These are phyloP conservation scores for Lynx canadensis DNA, from an alignment of 2,113 vertebrate species.

Conservation along the genomic window DNA sequence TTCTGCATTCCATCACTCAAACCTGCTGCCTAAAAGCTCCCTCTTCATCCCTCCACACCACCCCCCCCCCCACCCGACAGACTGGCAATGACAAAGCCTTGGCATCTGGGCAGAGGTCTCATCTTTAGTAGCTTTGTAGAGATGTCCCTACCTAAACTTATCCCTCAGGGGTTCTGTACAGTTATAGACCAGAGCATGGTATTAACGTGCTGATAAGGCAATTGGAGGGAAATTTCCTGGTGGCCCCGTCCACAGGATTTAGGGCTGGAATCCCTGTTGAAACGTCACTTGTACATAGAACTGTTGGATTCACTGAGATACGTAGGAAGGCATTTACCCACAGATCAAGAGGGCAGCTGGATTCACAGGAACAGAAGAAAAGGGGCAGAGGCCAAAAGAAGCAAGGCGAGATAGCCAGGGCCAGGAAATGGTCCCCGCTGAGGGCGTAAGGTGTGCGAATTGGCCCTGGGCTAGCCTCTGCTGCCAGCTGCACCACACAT, in stretches of 20 bases:
- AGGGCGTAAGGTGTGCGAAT: not conserved
- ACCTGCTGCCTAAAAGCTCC: not conserved
- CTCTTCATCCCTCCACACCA: fast-evolving
- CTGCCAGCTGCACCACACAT: not conserved
- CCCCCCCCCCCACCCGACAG: fast-evolving
- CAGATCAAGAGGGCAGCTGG: not conserved
- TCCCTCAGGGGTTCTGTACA: not conserved
- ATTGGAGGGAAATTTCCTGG: not conserved
- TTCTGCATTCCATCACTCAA: not conserved
- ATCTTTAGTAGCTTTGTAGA: not conserved
- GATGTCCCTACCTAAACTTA: not conserved
- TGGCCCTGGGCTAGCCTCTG: not conserved
- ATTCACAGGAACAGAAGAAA: not conserved
- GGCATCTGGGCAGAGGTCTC: not conserved
- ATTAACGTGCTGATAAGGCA: not conserved
- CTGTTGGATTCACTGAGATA: not conserved
- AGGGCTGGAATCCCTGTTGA: not conserved
- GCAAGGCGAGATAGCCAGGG: not conserved
- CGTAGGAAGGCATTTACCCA: not conserved
- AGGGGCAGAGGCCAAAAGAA: not conserved
- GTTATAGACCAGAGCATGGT: not conserved
- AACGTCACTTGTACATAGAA: not conserved
- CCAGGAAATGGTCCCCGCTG: not conserved
- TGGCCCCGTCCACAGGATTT: not conserved
- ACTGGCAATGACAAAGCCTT: not conserved